Evolutionary conservation across 2,888 invertebrate genomes (phyloP).

Genomic region (Drosophila maculinotata): DNA sequence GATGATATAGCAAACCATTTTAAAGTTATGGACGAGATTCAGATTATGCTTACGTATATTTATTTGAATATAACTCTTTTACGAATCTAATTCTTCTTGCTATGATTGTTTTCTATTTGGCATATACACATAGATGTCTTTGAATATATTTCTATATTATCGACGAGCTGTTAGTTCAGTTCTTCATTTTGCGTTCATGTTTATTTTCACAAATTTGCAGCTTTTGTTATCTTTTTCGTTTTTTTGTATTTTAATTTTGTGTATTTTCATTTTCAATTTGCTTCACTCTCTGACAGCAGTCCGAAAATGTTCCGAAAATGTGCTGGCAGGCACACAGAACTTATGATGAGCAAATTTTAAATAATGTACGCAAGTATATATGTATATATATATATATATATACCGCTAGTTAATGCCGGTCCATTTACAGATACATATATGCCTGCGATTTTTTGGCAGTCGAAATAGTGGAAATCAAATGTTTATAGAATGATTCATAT

Average conservation of each 20-base stretch:
- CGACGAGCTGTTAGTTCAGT: slow-evolving; percentile 17
- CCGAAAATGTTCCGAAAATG: slow-evolving; percentile 11
- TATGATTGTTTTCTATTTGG: no score
- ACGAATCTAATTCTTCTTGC: background rate
- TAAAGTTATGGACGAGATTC: background rate
- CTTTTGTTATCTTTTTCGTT: slow-evolving; percentile 10
- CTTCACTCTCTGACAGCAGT: slow-evolving; percentile 41
- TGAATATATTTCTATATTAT: slow-evolving; percentile 6
- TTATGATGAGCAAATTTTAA: slow-evolving; percentile 53
- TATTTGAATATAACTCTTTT: background rate
- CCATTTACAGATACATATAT: slow-evolving; percentile 15
- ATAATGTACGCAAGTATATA: slow-evolving; percentile 30
- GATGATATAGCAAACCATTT: slow-evolving; percentile 2
- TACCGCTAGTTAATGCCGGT: slow-evolving; percentile 50
- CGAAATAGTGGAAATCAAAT: slow-evolving; percentile 32
- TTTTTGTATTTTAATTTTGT: slow-evolving; percentile 19
- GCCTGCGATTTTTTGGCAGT: slow-evolving; percentile 25
- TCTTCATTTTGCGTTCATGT: slow-evolving; percentile 28
- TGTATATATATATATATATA: slow-evolving; percentile 15
- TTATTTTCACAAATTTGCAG: slow-evolving; percentile 37
- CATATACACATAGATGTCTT: background rate
- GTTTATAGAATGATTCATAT: slow-evolving; percentile 37
- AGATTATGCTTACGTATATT: background rate
- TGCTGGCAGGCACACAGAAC: slow-evolving; percentile 41
- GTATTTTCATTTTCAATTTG: slow-evolving; percentile 28